Percentiles rank a stretch among this genome's conserved stretches.
phyloP scores from a whole-genome alignment of 1,140 invertebrate species.

The Phenacoccus solenopsis region DNA sequence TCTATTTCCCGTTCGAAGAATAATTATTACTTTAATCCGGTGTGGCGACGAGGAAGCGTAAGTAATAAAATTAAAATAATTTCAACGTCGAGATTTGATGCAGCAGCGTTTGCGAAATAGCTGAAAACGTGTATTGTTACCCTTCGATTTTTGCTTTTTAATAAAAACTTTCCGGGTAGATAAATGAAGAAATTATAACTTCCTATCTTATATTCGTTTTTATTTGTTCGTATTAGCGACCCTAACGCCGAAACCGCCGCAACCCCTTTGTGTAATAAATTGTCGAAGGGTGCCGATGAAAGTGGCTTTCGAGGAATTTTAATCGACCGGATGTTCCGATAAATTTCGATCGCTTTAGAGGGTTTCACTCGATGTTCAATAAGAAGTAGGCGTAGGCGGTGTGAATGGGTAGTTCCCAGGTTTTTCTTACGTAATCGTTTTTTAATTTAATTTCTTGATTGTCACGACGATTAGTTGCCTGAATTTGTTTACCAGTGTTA shows the following conservation, averaged over 20 bases:
- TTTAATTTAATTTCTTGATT: too few species aligned
- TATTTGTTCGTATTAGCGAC: too few species aligned
- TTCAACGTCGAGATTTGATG: not conserved
- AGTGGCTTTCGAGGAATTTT: not conserved
- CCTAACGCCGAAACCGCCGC: not conserved
- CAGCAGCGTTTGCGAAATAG: not conserved
- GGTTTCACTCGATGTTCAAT: too few species aligned
- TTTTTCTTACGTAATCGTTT: too few species aligned
- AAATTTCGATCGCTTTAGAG: too few species aligned
- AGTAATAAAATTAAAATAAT: not conserved
- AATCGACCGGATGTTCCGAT: not conserved
- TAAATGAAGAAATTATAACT: not conserved
- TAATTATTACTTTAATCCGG: not conserved
- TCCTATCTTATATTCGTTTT: not conserved
- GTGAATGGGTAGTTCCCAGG: too few species aligned
- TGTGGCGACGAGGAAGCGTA: not conserved
- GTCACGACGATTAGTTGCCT: too few species aligned
- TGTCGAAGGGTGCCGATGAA: not conserved
- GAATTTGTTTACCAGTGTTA: too few species aligned
- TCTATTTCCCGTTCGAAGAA: not conserved
- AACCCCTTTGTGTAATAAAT: not conserved
- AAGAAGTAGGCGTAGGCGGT: too few species aligned
- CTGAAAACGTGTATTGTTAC: not conserved
- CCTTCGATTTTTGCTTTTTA: not conserved
- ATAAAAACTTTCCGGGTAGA: not conserved